Evolutionary conservation across 2,113 vertebrate species (phyloP).

Genomic region (Mus pahari): DNA sequence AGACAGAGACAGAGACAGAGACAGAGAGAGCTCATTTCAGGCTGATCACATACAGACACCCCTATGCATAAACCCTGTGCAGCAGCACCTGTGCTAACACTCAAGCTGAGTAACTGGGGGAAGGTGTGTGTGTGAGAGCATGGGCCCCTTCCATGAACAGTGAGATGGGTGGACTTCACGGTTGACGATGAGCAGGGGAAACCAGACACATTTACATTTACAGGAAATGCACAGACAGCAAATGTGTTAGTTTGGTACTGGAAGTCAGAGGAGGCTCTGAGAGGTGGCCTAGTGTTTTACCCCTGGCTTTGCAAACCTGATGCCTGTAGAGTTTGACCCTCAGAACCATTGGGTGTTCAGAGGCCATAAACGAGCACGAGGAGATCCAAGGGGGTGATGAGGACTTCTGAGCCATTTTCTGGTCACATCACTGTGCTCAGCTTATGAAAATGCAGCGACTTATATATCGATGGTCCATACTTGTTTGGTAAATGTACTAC

Average conservation of each 20-base stretch:
- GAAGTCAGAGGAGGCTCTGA: not conserved
- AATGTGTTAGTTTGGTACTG: not conserved
- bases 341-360: not conserved
- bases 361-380: not conserved
- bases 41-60: not conserved
- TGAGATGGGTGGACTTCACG: not conserved
- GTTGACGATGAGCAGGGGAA: not conserved
- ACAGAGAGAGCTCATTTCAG: not conserved
- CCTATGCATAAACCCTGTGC: no score
- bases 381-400: not conserved
- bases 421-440: not conserved
- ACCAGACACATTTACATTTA: not conserved
- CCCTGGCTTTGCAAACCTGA: not conserved
- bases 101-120: not conserved
- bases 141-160: no score
- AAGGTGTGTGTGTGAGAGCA: not conserved
- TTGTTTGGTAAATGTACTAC: not conserved
- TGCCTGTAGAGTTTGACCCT: not conserved
- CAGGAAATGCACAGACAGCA: not conserved
- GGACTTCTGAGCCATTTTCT: not conserved
- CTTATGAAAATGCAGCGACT: slow-evolving; percentile 20
- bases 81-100: not conserved
- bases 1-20: no score
- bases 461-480: not conserved
- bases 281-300: not conserved